Percentiles rank a stretch among this genome's conserved stretches.
Conservation (phyloP, 1,140 invertebrate genomes). For the Aleiodes sp. region DNA sequence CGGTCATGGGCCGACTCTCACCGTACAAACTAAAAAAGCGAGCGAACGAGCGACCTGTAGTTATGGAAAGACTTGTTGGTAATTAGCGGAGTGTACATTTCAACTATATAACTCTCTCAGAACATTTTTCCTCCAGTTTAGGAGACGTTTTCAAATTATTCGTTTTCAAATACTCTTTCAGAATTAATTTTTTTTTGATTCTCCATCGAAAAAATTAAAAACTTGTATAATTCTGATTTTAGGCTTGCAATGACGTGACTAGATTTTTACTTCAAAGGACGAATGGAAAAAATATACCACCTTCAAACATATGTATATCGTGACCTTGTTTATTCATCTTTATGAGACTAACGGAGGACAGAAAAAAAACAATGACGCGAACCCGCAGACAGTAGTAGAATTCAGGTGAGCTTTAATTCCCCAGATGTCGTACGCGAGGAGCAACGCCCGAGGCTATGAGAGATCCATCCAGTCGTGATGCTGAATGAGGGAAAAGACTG, state of each 20-base stretch:
- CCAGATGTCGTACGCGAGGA: constrained; percentile 3
- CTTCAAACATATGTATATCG: background rate
- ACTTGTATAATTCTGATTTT: no score
- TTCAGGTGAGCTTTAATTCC: constrained; percentile 27
- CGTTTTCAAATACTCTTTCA: no score
- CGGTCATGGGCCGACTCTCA: background rate
- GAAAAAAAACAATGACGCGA: background rate
- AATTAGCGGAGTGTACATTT: constrained; percentile 20
- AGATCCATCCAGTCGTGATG: constrained; percentile 18
- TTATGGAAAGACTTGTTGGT: constrained; percentile 14
- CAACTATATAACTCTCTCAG: background rate
- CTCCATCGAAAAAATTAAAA: no score
- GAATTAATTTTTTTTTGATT: no score
- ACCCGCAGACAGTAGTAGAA: background rate
- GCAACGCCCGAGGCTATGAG: background rate
- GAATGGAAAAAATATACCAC: no score
- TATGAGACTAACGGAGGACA: background rate
- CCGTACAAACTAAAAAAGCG: constrained; percentile 6
- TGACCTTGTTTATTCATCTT: background rate
- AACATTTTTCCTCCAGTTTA: background rate
- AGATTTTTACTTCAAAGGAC: no score
- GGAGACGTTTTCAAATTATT: background rate
- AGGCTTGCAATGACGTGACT: no score
- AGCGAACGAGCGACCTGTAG: background rate
- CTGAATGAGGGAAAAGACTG: background rate